Conservation (phyloP, 2,113 vertebrate species). For the Pithys albifrons region DNA sequence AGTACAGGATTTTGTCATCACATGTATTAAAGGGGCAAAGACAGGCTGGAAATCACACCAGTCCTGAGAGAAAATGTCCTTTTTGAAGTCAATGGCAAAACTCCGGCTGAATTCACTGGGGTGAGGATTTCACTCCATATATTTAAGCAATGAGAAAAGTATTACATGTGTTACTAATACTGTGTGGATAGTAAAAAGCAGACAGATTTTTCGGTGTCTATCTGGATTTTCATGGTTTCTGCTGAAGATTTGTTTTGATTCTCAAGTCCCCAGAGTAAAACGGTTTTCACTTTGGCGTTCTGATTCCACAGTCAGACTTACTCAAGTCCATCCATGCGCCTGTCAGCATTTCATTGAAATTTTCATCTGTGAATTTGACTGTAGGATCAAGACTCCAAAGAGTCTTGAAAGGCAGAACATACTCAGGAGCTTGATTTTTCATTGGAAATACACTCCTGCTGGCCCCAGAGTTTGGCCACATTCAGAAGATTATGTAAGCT, state of each 20-base stretch:
- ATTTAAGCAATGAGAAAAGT: neutral
- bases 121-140: constrained; percentile 11
- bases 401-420: neutral
- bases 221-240: neutral
- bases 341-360: neutral
- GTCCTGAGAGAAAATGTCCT: neutral
- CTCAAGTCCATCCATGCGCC: neutral
- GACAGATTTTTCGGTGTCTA: neutral
- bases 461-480: constrained; percentile 6
- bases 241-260: neutral
- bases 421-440: neutral
- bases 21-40: constrained; percentile 1
- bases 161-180: neutral
- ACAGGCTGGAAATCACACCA: neutral
- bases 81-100: neutral
- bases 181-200: neutral
- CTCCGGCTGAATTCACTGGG: neutral
- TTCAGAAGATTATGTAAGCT: constrained; percentile 12
- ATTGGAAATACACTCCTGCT: neutral
- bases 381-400: neutral
- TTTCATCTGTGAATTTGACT: neutral
- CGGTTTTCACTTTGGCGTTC: neutral
- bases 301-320: neutral
- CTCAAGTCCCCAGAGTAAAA: neutral
- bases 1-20: constrained; percentile 34